These are phyloP conservation scores for Aphelinus atriplicis DNA, from an alignment of 1,140 invertebrate species.

Conservation along the genomic window DNA sequence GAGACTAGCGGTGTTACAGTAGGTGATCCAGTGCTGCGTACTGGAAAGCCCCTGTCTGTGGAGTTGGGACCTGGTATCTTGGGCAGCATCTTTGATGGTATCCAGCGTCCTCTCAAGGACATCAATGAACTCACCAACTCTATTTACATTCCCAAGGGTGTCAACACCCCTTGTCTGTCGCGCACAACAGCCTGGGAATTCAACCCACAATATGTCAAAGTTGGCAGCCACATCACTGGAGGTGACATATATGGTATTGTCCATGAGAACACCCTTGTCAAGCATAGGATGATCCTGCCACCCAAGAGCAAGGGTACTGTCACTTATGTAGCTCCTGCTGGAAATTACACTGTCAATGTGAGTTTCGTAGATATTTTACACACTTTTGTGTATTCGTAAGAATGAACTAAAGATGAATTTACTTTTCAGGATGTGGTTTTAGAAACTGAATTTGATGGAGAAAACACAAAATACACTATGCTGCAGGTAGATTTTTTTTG, in stretches of 20 bases:
- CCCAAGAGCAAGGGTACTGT: conserved; percentile 96
- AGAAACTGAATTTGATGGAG: conserved; percentile 98
- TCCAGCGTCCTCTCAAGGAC: conserved; percentile 97
- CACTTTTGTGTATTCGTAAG: conserved; percentile 32
- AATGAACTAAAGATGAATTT: conserved; percentile 8
- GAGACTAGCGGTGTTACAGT: conserved; percentile 99
- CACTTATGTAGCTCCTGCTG: conserved; percentile 92
- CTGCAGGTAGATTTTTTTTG: conserved; percentile 74
- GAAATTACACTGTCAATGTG: conserved; percentile 94
- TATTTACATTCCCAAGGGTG: conserved; percentile 99
- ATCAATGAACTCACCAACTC: conserved; percentile 93
- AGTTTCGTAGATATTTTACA: conserved; percentile 57
- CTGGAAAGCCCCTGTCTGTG: conserved; percentile 97
- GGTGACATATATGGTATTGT: conserved; percentile 97
- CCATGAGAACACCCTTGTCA: conserved; percentile 96
- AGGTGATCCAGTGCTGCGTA: conserved; percentile 97
- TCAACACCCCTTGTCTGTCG: conserved; percentile 93
- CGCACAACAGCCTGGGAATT: conserved; percentile 92
- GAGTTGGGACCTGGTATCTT: conserved; percentile 99
- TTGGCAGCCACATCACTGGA: conserved; percentile 93
- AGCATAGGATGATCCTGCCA: conserved; percentile 95
- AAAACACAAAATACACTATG: conserved; percentile 91
- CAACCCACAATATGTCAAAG: conserved; percentile 86
- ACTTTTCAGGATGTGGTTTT: conserved; percentile 84
- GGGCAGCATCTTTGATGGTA: conserved; percentile 99